Evolutionary conservation across 2,797 vertebrate species (phyloP), one percentile per base, ranked within the genome.

Genomic region (Sebastes variabilis): DNA sequence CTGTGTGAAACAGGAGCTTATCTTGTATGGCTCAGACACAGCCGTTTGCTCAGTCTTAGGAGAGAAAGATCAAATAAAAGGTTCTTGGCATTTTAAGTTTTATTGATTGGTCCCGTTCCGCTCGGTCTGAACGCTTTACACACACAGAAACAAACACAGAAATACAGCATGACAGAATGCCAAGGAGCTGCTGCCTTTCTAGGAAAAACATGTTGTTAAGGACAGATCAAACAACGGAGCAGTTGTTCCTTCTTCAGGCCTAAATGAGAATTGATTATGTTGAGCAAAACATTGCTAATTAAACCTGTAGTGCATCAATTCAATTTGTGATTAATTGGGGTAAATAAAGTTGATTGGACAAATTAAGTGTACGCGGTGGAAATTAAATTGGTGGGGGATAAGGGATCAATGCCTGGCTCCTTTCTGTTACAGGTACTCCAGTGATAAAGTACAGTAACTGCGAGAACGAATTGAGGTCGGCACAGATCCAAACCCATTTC

Each of bases 341-440:
- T 93, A 92, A 94, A 93, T 94, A 92, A 89, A 93, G 88, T 90
- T 95, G 93, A 95, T 94, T 92, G 91, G 92, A 94, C 90, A 93
- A 96, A 95, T 94, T 87, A 92, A 94, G 92, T 93, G 88, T 70
- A 94, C 78, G 32, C 32, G 66, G 66, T 82, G 83, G 92, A 94
- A 92, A 95, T 94, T 90, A 93, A 94, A 93, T 86, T 86, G 89
- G 82, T 85, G 89, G 83, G 84, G 85, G 79, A 88, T 87, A 86
- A 87, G 82, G 88, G 84, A 94, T 95, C 94, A 64, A 89, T 93
- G 83, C 72, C 67, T 76, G 74, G 82, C 83, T 84, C 74, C 77
- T 61, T 82, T 87, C 82, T 89, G 79, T 80, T 87, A 72, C 90
- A 89, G 84, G 77, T 89, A 34, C 87, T 77, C 70, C 30, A 20